Conservation (phyloP, 2,113 vertebrate species). For the Phylloscopus whistleri region DNA sequence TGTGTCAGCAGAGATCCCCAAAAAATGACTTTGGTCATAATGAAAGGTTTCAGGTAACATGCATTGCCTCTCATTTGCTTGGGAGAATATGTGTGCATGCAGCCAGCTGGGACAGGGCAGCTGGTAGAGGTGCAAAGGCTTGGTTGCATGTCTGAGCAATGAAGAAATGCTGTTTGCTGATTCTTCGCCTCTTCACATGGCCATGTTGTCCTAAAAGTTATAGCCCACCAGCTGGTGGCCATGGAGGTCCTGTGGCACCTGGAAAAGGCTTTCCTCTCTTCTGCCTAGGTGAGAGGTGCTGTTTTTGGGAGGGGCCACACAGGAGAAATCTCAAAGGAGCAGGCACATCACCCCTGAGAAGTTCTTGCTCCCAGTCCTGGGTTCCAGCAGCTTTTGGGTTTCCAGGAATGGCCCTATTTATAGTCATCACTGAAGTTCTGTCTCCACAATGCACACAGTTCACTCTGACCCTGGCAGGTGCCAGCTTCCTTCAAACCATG, state of each 20-base stretch:
- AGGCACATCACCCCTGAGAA: accelerated
- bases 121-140: not conserved
- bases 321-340: not conserved
- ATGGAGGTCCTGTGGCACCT: not conserved
- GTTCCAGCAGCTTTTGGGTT: not conserved
- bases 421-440: not conserved
- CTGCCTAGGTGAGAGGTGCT: not conserved
- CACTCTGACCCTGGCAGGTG: not conserved
- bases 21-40: not conserved
- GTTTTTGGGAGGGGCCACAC: not conserved
- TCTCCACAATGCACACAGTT: not conserved
- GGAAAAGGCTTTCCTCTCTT: not conserved
- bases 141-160: not conserved
- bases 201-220: not conserved
- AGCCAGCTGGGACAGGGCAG: not conserved
- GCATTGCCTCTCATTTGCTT: not conserved
- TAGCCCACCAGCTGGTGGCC: not conserved
- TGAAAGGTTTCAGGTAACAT: not conserved
- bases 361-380: not conserved
- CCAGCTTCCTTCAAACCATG: not conserved
- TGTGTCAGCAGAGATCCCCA: not conserved
- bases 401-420: not conserved
- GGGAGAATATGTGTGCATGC: not conserved
- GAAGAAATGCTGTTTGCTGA: not conserved
- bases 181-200: not conserved